Percentiles rank a stretch among this genome's conserved stretches.
Evolutionary conservation across 2,888 invertebrate species (phyloP).

Genomic region (Ornithoptera priamus): DNA sequence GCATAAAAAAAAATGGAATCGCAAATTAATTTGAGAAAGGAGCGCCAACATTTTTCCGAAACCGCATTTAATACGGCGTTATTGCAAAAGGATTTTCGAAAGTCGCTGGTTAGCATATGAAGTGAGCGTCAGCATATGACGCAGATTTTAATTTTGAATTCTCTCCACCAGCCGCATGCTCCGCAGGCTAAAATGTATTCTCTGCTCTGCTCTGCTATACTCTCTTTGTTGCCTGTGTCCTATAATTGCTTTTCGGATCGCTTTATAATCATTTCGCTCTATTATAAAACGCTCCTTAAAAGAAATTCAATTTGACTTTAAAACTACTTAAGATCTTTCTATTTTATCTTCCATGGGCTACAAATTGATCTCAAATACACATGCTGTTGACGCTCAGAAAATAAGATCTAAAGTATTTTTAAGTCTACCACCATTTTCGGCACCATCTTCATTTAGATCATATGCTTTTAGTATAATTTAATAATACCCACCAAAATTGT

Average conservation of each 20-base stretch:
- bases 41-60: slow-evolving; percentile 8
- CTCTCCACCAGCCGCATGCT: slow-evolving; percentile 42
- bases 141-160: slow-evolving; percentile 45
- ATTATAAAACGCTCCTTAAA: too few species aligned
- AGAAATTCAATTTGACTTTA: too few species aligned
- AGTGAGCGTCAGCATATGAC: slow-evolving; percentile 35
- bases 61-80: slow-evolving; percentile 27
- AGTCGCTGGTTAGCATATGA: slow-evolving; percentile 29
- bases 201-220: slow-evolving; percentile 2
- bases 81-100: slow-evolving; percentile 29
- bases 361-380: too few species aligned
- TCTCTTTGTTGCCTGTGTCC: slow-evolving; percentile 23
- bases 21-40: slow-evolving; percentile 25
- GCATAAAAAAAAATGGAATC: background rate
- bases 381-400: too few species aligned
- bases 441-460: too few species aligned
- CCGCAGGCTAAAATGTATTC: slow-evolving; percentile 42
- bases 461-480: too few species aligned
- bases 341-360: too few species aligned
- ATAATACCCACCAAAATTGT: too few species aligned
- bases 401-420: too few species aligned
- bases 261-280: slow-evolving; percentile 14
- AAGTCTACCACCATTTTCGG: too few species aligned
- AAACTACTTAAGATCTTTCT: too few species aligned
- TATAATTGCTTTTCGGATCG: slow-evolving; percentile 27